A percentile compares a stretch with the other conserved stretches of the same genome.
Conservation (phyloP, 2,797 vertebrate genomes). For the Denticeps clupeoides region DNA sequence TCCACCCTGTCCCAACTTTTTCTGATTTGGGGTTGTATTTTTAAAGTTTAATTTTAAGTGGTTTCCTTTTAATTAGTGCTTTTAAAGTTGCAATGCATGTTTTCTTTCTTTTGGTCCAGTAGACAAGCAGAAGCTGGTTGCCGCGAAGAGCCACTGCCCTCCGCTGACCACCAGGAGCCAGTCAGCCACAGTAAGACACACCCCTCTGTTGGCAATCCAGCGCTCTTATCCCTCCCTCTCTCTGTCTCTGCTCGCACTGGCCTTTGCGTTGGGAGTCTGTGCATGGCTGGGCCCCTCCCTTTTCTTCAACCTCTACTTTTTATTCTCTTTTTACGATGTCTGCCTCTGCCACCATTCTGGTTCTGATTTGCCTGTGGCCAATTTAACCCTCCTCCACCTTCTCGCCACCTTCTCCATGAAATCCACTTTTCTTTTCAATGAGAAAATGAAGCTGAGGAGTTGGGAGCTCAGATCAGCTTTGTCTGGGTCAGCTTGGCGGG, state of each 20-base stretch:
- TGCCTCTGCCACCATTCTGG: slow-evolving; percentile 17
- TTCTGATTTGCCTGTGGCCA: slow-evolving; percentile 40
- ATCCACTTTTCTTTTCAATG: too few species aligned
- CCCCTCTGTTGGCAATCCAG: not conserved
- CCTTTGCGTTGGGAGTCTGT: slow-evolving; percentile 44
- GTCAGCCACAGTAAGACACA: slow-evolving; percentile 73
- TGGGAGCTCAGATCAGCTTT: too few species aligned
- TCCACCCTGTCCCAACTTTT: too few species aligned
- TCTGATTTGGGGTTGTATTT: too few species aligned
- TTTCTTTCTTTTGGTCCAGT: slow-evolving; percentile 16
- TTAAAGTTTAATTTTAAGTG: too few species aligned
- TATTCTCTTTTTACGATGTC: slow-evolving; percentile 26
- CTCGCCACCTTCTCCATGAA: too few species aligned
- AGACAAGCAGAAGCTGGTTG: slow-evolving; percentile 72
- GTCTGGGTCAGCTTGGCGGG: too few species aligned
- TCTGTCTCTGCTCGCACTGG: slow-evolving; percentile 33
- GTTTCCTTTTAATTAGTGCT: too few species aligned
- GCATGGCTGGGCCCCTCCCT: slow-evolving; percentile 33
- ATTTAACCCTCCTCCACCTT: slow-evolving; percentile 15
- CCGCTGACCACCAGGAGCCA: slow-evolving; percentile 65
- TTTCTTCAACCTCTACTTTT: slow-evolving; percentile 21
- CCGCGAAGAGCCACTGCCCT: slow-evolving; percentile 53
- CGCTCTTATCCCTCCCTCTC: slow-evolving; percentile 18
- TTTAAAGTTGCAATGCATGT: not conserved
- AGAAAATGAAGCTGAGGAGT: too few species aligned